These are phyloP conservation scores for Spea multiplicata DNA, from an alignment of 2,113 vertebrate species.

Conservation along the genomic window DNA sequence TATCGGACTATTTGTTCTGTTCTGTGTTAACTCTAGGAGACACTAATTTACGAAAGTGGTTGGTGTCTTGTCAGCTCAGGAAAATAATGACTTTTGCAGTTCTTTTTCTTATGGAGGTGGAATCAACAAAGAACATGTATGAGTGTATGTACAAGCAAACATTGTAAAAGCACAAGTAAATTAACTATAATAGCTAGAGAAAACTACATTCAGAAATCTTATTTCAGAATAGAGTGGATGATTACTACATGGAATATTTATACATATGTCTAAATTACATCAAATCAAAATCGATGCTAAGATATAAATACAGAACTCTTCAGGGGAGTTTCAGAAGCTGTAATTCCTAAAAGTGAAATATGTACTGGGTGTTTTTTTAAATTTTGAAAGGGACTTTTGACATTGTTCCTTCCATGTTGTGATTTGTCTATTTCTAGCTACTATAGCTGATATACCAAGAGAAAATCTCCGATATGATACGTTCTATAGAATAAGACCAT, in stretches of 20 bases:
- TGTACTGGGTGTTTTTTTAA: too few relatives aligned
- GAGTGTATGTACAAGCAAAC: slow-evolving; percentile 1
- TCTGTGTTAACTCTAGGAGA: slow-evolving; percentile 10
- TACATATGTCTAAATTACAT: too few relatives aligned
- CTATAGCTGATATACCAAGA: too few relatives aligned
- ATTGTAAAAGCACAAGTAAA: background rate
- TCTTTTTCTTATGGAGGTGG: slow-evolving; percentile 11
- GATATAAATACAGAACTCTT: too few relatives aligned
- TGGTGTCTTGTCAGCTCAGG: slow-evolving; percentile 16
- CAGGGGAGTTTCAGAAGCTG: background rate
- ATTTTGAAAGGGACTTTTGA: too few relatives aligned
- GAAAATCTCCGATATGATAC: too few relatives aligned
- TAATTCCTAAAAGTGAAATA: too few relatives aligned
- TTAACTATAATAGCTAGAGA: background rate
- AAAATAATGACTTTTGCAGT: slow-evolving; percentile 17
- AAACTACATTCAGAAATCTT: background rate
- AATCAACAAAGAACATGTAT: slow-evolving; percentile 7
- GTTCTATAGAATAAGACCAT: too few relatives aligned
- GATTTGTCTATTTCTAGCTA: too few relatives aligned
- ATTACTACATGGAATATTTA: too few relatives aligned
- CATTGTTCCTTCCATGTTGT: too few relatives aligned
- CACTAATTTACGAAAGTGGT: slow-evolving; percentile 16
- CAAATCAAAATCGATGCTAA: too few relatives aligned
- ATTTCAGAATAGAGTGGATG: background rate
- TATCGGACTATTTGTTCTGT: slow-evolving; percentile 1